Evolutionary conservation across 2,797 vertebrate species (phyloP), one percentile per base, ranked within the genome.

Genomic region (Coendou prehensilis): DNA sequence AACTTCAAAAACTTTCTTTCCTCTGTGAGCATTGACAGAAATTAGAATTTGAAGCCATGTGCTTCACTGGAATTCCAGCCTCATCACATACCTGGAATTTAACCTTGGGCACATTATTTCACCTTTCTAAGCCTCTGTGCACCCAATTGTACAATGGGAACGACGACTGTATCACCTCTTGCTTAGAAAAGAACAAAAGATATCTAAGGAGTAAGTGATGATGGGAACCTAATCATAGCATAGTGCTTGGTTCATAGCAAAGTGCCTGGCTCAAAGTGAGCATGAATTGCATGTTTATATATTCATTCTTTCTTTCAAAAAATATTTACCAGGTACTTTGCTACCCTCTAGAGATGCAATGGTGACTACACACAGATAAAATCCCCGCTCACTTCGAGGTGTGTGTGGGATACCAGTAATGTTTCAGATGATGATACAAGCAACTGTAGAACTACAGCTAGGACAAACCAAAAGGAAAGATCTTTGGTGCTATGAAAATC

Each of bases 241-340:
- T 41, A 41, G 37, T 41, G 37, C 67, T 61, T 57, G n/a, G 33
- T 91, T 76, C 1, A 0, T 33, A 67, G 86, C 88, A 71, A 22
- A 41, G 30, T 30, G 9, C 26, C 52, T 82, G 45, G 23, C 28
- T 73, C 54, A 82, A 69, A 85, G 22, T 30, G 9, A 88, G n/a
- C n/a, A 4, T 69, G 15, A 17, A 37, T 2, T 92, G 8, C 54
- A 45, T 78, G 13, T 81, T 76, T 87, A 50, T 76, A 50, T 67
- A 64, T 8, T 37, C 50, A 54, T 92, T 78, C 63, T 94, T 94
- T 79, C 28, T 76, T 90, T 76, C 57, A n/a, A 13, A 33, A 96
- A 89, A 59, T 92, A 67, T 84, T 93, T 95, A 80, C 54, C 50
- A 78, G 28, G 71, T 13, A 63, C 45, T 33, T 82, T 87, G 63